phyloP scores from a whole-genome alignment of 2,113 vertebrate species.

The Aphyosemion australe region DNA sequence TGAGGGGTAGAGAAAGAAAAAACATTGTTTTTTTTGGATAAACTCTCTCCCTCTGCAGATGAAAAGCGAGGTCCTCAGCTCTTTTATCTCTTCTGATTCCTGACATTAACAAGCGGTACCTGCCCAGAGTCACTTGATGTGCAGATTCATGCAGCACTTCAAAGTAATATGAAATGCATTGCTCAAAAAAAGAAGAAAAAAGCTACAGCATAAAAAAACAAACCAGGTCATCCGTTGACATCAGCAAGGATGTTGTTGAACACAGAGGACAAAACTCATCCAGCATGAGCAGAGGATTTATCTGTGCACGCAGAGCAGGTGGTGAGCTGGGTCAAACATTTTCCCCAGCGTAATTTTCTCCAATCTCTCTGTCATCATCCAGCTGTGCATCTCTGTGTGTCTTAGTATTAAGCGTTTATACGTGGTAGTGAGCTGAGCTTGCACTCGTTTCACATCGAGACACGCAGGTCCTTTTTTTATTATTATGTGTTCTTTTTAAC shows the following conservation, averaged over 20 bases:
- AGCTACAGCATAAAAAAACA: constrained; percentile 20
- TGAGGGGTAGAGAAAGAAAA: constrained; percentile 28
- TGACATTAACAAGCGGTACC: constrained; percentile 68
- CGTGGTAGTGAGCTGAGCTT: not conserved
- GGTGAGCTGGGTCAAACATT: constrained; percentile 70
- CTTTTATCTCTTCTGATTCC: constrained; percentile 64
- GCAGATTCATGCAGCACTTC: constrained; percentile 46
- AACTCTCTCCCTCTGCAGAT: constrained; percentile 38
- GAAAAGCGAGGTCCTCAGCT: constrained; percentile 37
- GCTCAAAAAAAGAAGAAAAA: constrained; percentile 23
- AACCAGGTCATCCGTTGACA: constrained; percentile 71
- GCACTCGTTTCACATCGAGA: constrained; percentile 9
- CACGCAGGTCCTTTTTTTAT: not conserved
- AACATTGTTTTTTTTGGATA: constrained; percentile 25
- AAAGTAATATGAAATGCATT: constrained; percentile 56
- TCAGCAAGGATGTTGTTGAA: constrained; percentile 65
- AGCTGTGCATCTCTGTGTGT: constrained; percentile 15
- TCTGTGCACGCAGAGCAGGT: constrained; percentile 66
- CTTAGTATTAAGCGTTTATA: constrained; percentile 6
- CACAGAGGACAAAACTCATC: constrained; percentile 63
- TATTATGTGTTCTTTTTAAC: constrained; percentile 14
- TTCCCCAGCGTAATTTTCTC: constrained; percentile 67
- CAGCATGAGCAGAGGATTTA: constrained; percentile 61
- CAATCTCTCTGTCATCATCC: constrained; percentile 43
- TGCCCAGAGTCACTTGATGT: constrained; percentile 54